Conservation (phyloP, 2,797 vertebrate genomes). For the Argentina silus region DNA sequence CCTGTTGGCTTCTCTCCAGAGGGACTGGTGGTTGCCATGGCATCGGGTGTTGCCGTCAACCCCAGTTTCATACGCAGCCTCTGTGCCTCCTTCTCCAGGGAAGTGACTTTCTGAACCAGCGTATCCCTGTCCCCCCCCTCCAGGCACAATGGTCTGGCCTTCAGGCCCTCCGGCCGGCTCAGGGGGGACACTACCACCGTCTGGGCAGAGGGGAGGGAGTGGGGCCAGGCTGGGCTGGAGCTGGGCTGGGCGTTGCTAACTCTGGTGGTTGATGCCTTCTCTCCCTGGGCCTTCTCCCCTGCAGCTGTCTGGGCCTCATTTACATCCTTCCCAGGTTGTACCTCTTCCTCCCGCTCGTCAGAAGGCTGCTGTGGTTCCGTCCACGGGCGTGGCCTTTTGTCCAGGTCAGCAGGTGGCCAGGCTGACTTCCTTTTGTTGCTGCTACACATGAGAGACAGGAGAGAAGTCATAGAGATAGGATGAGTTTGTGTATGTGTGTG, state of each 20-base stretch:
- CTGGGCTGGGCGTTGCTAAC: constrained; percentile 9
- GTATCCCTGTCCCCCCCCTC: constrained; percentile 47
- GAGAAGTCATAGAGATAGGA: neutral
- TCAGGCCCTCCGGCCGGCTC: constrained; percentile 61
- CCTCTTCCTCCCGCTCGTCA: constrained; percentile 31
- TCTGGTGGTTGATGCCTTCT: constrained; percentile 22
- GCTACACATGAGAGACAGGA: constrained; percentile 12
- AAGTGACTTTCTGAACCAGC: constrained; percentile 47
- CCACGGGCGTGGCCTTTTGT: constrained; percentile 52
- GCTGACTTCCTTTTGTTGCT: constrained; percentile 63
- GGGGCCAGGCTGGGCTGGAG: constrained; percentile 36
- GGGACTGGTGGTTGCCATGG: constrained; percentile 38
- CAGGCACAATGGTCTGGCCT: constrained; percentile 33
- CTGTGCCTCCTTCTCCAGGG: constrained; percentile 67
- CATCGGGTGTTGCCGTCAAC: constrained; percentile 56
- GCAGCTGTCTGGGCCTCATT: neutral
- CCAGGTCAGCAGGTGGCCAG: constrained; percentile 24
- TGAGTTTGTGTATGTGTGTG: neutral
- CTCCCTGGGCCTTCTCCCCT: constrained; percentile 8
- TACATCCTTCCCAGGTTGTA: constrained; percentile 28
- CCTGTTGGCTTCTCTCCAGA: neutral
- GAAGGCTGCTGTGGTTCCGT: constrained; percentile 35
- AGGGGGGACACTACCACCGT: constrained; percentile 62
- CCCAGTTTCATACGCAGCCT: constrained; percentile 62
- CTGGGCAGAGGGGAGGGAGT: constrained; percentile 54